Percentiles rank a stretch among this genome's conserved stretches.
phyloP scores from a whole-genome alignment of 2,888 invertebrate species.

The Drymonia ruficornis region DNA sequence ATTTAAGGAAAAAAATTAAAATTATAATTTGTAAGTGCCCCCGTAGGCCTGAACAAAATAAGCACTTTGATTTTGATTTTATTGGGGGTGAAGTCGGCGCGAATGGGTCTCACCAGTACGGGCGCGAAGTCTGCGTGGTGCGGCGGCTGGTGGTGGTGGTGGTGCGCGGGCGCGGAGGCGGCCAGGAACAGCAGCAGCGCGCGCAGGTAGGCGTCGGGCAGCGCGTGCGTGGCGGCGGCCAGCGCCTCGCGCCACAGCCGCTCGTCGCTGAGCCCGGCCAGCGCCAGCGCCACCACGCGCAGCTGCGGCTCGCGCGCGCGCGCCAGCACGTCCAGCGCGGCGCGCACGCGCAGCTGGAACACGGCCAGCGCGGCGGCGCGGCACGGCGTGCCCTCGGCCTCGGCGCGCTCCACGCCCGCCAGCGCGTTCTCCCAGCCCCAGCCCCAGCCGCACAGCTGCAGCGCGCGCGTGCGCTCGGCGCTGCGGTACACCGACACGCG shows the following conservation, averaged over 20 bases:
- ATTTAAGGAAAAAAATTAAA: too few relatives aligned
- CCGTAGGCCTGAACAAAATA: too few relatives aligned
- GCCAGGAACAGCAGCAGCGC: slow-evolving; percentile 96
- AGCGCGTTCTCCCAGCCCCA: slow-evolving; percentile 88
- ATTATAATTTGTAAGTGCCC: too few relatives aligned
- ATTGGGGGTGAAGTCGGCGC: too few relatives aligned
- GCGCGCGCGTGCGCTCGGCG: slow-evolving; percentile 90
- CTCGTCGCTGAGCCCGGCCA: slow-evolving; percentile 92
- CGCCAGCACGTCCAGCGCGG: slow-evolving; percentile 94
- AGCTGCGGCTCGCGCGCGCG: slow-evolving; percentile 82
- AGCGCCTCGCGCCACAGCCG: slow-evolving; percentile 93
- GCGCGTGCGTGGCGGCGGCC: slow-evolving; percentile 89
- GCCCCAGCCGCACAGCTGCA: slow-evolving; percentile 96
- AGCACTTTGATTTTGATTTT: too few relatives aligned
- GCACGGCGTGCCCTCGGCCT: slow-evolving; percentile 88
- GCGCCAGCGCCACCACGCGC: slow-evolving; percentile 83
- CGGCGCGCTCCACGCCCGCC: slow-evolving; percentile 85
- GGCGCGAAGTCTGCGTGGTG: slow-evolving; percentile 26
- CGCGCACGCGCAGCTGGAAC: slow-evolving; percentile 93
- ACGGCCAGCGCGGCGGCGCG: slow-evolving; percentile 96
- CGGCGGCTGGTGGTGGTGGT: slow-evolving; percentile 84
- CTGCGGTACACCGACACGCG: slow-evolving; percentile 54
- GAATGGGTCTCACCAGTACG: slow-evolving; percentile 17
- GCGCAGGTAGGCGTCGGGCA: slow-evolving; percentile 95
- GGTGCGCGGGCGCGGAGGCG: slow-evolving; percentile 83